Base-by-base conservation (phyloP, 1,140 invertebrate genomes). In the Heterodera schachtii region DNA sequence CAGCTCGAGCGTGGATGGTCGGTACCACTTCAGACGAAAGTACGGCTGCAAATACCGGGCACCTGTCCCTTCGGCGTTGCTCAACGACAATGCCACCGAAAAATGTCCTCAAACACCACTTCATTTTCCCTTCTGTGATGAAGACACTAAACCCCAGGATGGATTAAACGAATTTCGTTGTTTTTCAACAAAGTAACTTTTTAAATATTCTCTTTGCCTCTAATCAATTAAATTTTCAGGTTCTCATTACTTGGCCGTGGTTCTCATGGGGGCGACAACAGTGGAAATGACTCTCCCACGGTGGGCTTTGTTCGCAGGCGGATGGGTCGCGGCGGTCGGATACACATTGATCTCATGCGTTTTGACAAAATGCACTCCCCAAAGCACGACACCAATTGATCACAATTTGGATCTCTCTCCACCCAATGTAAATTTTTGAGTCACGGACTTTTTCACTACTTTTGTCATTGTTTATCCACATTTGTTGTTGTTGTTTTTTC, bases 11-110 rank as follows among this genome's bases (percentile, higher is more conserved):
- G 57, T 82, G 13, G 82, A 83, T 47, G 82, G 82, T 1, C 80
- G 82, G 49, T 83, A 83, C 41, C 82, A 83, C 43, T 83, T 83
- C 74, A 82, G 47, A 43, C 78, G 82, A 9, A 82, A 84, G 66
- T 41, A 67, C 11, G 80, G 80, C 0, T 83, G 82, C 43, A 49
- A 57, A 64, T 83, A 83, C 52, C 83, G 70, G 13, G 82, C 82
- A 11, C 82, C 82, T 31, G 71, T 41, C 41, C 44, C 57, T 21
- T 3, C 64, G 13, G 31, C 64, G 60, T 76, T 80, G 43, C 70
- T 78, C 31, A 78, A 78, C 47, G 64, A 44, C 3, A 21, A 31
- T 52, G 49, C 49, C 66, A 80, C 16, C 46, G n/a, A 16, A n/a
- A 44, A 75, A 43, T 5, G 41, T 69, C 75, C 31, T 19, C 57